Conservation (phyloP, 1,140 invertebrate species). For the Penaeus chinensis region DNA sequence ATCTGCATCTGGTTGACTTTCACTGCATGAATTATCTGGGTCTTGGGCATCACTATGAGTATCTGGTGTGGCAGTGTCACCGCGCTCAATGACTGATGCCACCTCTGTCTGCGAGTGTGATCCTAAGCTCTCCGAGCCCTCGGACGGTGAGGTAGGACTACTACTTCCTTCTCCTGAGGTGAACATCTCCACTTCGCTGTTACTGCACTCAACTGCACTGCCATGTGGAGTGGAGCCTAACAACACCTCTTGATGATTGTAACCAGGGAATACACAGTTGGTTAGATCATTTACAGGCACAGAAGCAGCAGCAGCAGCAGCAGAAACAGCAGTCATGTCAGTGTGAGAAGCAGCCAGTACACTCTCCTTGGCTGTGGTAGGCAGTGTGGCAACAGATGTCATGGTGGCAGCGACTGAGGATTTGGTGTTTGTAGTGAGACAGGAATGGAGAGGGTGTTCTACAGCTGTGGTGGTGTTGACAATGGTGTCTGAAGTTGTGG, state of each 20-base stretch:
- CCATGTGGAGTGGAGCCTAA: slow-evolving; percentile 19
- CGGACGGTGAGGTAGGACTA: slow-evolving; percentile 52
- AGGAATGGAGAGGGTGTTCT: slow-evolving; percentile 31
- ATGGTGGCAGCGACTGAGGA: slow-evolving; percentile 20
- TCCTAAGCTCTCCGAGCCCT: slow-evolving; percentile 60
- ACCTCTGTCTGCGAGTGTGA: slow-evolving; percentile 63
- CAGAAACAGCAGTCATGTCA: slow-evolving; percentile 53
- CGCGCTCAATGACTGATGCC: slow-evolving; percentile 61
- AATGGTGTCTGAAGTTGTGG: slow-evolving; percentile 10
- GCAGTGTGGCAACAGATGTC: slow-evolving; percentile 39
- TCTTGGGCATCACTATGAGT: slow-evolving; percentile 61
- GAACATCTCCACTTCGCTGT: slow-evolving; percentile 40
- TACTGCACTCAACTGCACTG: slow-evolving; percentile 39
- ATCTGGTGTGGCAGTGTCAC: slow-evolving; percentile 61
- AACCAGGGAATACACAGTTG: slow-evolving; percentile 17
- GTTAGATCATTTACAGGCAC: slow-evolving; percentile 41
- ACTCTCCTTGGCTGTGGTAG: slow-evolving; percentile 28
- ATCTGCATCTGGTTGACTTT: slow-evolving; percentile 40
- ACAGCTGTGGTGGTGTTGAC: slow-evolving; percentile 1
- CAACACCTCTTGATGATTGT: slow-evolving; percentile 16
- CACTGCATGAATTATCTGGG: slow-evolving; percentile 35
- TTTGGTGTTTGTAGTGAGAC: slow-evolving; percentile 3
- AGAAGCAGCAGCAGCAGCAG: slow-evolving; percentile 49
- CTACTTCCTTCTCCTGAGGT: slow-evolving; percentile 41
- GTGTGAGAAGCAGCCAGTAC: slow-evolving; percentile 35